Evolutionary conservation across 1,140 invertebrate species (phyloP), one percentile per base, ranked within the genome.

Genomic region (Atta texana): DNA sequence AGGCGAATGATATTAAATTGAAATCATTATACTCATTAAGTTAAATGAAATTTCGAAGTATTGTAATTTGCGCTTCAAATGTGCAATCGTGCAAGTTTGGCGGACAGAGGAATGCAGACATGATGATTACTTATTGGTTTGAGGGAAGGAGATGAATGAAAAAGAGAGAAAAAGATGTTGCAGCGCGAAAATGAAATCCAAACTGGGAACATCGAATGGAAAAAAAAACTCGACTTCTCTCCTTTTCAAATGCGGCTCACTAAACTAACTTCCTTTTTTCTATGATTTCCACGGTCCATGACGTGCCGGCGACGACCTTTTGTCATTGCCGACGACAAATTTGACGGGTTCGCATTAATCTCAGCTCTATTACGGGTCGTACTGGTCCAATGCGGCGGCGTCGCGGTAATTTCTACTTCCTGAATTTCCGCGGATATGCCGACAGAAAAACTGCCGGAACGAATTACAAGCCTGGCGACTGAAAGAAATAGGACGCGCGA

Each of bases 281-380:
- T 51, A 57, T 44, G 74, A 59, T 59, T 77, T 55, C 28, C 51
- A 77, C 84, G 44, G 66, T 82, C 64, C 75, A 68, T 24, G 59
- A 61, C 68, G 34, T 44, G 63, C 78, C 68, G 44, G 34, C 64
- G 63, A 63, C 66, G 75, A 91, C 89, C 91, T 91, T 91, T 92
- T 74, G 87, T 92, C 89, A 91, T 85, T 72, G 66, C 59, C 80
- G 75, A 74, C 89, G 91, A 92, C 91, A 92, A 92, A 92, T 93
- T 93, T 91, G 91, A 93, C 88, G 76, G 78, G 84, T 39, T 55
- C 53, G 84, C 89, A 93, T 94, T 94, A 92, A 92, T 93, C 90
- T 90, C 74, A 69, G 74, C 88, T 92, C 88, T 82, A 92, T 92
- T 92, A 92, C 88, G 74, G 75, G 51, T 78, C 24, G 59, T 69